phyloP scores from a whole-genome alignment of 2,113 vertebrate species.

The Bufo gargarizans region DNA sequence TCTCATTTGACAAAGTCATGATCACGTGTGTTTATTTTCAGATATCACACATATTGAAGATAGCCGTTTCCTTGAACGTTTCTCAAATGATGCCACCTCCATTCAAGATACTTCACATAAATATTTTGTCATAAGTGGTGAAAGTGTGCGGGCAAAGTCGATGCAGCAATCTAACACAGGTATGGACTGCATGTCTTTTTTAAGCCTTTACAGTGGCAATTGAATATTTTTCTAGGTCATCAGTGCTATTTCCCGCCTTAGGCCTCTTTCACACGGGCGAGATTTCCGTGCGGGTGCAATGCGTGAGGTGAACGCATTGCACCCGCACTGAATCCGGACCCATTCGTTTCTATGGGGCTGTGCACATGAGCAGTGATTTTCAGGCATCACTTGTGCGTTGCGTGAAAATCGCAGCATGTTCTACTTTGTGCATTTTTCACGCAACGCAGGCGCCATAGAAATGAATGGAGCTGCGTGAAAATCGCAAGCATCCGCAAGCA shows the following conservation, averaged over 20 bases:
- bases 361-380: too few relatives aligned
- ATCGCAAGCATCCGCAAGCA: too few relatives aligned
- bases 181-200: neutral
- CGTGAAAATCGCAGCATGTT: too few relatives aligned
- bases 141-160: neutral
- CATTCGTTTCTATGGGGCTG: too few relatives aligned
- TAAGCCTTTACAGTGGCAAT: neutral
- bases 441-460: too few relatives aligned
- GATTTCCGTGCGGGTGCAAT: too few relatives aligned
- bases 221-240: neutral
- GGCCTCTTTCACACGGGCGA: too few relatives aligned
- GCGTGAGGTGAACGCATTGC: too few relatives aligned
- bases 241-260: neutral
- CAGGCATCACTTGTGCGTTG: too few relatives aligned
- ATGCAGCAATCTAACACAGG: neutral
- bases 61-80: neutral
- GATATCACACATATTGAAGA: neutral
- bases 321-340: too few relatives aligned
- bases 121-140: neutral
- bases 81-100: neutral
- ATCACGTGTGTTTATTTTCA: neutral
- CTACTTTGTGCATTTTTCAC: too few relatives aligned
- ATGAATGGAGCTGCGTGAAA: too few relatives aligned
- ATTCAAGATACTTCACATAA: neutral
- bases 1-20: neutral